Percentiles rank a stretch among this genome's conserved stretches.
Evolutionary conservation across 1,140 invertebrate genomes (phyloP).

Genomic region (Nephotettix cincticeps): DNA sequence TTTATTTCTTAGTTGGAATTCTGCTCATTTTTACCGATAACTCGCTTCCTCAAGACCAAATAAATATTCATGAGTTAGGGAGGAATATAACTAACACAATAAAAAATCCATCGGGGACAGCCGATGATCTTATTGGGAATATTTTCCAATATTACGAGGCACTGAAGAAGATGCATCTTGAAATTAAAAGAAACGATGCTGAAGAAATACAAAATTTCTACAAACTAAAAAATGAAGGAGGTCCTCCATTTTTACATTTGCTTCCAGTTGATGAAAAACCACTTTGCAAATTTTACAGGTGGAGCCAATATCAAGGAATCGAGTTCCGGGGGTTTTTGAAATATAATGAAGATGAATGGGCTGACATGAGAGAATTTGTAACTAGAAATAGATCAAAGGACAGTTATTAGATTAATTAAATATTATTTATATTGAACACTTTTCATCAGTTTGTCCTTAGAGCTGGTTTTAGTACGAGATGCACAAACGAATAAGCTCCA

Average conservation of each 20-base stretch:
- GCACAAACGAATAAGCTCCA: too few species aligned
- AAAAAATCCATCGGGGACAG: not conserved
- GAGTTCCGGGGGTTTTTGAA: not conserved
- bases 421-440: too few species aligned
- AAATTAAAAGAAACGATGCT: not conserved
- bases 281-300: not conserved
- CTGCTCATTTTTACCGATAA: too few species aligned
- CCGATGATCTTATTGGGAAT: not conserved
- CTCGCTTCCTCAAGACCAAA: too few species aligned
- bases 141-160: not conserved
- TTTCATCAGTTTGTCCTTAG: too few species aligned
- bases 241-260: not conserved
- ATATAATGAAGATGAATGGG: constrained; percentile 1
- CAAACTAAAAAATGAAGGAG: not conserved
- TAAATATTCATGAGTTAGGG: not conserved
- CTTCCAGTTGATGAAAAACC: not conserved
- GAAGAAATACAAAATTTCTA: not conserved
- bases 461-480: too few species aligned
- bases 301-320: not conserved
- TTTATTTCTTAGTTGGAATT: too few species aligned
- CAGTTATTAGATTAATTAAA: too few species aligned
- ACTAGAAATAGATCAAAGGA: not conserved
- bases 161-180: not conserved
- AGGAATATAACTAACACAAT: not conserved
- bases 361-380: not conserved